phyloP scores from a whole-genome alignment of 2,113 vertebrate genomes.

The Cygnus buccinator region DNA sequence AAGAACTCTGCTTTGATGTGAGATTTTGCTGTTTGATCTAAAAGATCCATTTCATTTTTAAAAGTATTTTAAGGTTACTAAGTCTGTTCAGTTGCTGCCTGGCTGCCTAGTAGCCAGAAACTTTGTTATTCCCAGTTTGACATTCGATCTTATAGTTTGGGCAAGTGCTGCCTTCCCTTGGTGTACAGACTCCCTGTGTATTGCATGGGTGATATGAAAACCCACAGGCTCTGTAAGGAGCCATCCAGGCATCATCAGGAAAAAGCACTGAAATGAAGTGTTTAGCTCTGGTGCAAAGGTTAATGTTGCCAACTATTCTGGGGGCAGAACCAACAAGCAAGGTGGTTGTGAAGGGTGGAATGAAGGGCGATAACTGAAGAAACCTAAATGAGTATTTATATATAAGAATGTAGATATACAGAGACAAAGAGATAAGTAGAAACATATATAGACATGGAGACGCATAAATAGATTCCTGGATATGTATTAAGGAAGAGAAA shows the following conservation, averaged over 20 bases:
- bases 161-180: not conserved
- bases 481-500: not conserved
- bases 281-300: not conserved
- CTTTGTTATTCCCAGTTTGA: not conserved
- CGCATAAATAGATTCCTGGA: conserved; percentile 5
- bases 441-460: not conserved
- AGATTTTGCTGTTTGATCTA: not conserved
- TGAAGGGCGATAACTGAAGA: not conserved
- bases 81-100: not conserved
- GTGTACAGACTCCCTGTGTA: not conserved
- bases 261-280: not conserved
- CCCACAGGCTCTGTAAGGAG: not conserved
- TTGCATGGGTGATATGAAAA: not conserved
- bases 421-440: not conserved
- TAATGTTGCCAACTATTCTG: not conserved
- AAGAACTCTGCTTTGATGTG: not conserved
- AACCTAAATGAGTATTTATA: conserved; percentile 7
- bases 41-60: not conserved
- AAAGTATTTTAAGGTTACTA: not conserved
- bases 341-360: not conserved
- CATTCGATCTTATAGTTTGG: not conserved
- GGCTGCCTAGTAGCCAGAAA: not conserved
- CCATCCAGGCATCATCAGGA: not conserved
- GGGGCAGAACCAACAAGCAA: not conserved
- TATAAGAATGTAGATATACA: not conserved